These are phyloP conservation scores for Choreutis nemorana DNA, from an alignment of 2,888 invertebrate species.

Conservation along the genomic window DNA sequence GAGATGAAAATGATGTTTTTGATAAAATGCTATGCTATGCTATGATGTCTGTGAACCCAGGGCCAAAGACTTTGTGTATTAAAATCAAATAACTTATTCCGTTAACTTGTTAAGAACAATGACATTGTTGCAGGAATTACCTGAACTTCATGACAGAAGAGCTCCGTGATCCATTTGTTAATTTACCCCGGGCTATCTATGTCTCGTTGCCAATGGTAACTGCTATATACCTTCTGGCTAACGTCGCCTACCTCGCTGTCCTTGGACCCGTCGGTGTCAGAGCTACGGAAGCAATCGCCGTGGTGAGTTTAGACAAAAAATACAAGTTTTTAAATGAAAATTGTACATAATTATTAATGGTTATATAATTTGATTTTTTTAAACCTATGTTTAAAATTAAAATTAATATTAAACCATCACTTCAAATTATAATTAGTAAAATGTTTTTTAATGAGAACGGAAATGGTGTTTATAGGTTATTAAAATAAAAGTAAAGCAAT, in stretches of 20 bases:
- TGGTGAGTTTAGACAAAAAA: conserved; percentile 68
- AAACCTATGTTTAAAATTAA: neutral
- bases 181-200: conserved; percentile 91
- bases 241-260: conserved; percentile 88
- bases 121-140: conserved; percentile 83
- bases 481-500: too few relatives aligned
- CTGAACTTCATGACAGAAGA: conserved; percentile 95
- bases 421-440: too few relatives aligned
- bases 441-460: too few relatives aligned
- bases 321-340: neutral
- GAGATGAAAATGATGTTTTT: too few relatives aligned
- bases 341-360: neutral
- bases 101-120: too few relatives aligned
- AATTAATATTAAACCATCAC: too few relatives aligned
- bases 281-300: conserved; percentile 93
- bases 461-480: too few relatives aligned
- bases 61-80: too few relatives aligned
- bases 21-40: too few relatives aligned
- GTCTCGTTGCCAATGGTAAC: conserved; percentile 91
- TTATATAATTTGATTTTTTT: neutral
- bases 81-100: too few relatives aligned
- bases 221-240: conserved; percentile 86
- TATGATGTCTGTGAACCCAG: too few relatives aligned
- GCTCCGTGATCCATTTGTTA: conserved; percentile 82
- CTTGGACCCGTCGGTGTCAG: conserved; percentile 83